Conservation (phyloP, 2,888 invertebrate species). For the Eupithecia centaureata region DNA sequence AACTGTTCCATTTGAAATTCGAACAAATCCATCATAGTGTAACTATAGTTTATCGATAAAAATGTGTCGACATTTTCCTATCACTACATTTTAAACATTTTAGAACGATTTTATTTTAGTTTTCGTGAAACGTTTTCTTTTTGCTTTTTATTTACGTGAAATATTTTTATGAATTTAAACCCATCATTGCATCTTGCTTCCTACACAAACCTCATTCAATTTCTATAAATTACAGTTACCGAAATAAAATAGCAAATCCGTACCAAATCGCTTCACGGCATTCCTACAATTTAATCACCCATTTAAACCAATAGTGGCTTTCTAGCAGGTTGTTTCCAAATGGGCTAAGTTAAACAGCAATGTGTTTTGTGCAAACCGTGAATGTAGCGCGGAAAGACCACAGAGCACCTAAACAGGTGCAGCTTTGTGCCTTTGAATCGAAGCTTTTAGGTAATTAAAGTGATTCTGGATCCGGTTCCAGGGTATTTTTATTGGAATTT, state of each 20-base stretch:
- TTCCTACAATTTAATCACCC: conserved; percentile 25
- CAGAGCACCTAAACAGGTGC: conserved; percentile 50
- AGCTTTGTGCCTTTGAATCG: conserved; percentile 52
- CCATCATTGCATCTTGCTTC: neutral
- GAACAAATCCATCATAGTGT: conserved; percentile 7
- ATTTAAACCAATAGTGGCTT: conserved; percentile 35
- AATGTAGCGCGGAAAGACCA: conserved; percentile 14
- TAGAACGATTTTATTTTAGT: neutral
- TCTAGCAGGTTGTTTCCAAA: conserved; percentile 21
- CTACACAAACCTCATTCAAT: conserved; percentile 16
- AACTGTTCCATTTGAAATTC: conserved; percentile 26
- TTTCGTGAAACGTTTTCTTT: no score
- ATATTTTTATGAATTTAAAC: no score
- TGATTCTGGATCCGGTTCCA: conserved; percentile 43
- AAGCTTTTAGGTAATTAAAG: conserved; percentile 65
- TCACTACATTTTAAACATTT: conserved; percentile 6
- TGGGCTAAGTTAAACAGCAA: conserved; percentile 26
- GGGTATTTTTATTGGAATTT: conserved; percentile 25
- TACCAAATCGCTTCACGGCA: conserved; percentile 17
- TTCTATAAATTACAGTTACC: conserved; percentile 17
- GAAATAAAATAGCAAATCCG: conserved; percentile 29
- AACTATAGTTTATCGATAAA: conserved; percentile 11
- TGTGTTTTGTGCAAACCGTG: conserved; percentile 35
- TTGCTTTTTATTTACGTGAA: no score
- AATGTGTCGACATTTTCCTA: conserved; percentile 9